A percentile compares a stretch with the other conserved stretches of the same genome.
Conservation (phyloP, 2,888 invertebrate genomes). For the Chloroclystis v-ata region DNA sequence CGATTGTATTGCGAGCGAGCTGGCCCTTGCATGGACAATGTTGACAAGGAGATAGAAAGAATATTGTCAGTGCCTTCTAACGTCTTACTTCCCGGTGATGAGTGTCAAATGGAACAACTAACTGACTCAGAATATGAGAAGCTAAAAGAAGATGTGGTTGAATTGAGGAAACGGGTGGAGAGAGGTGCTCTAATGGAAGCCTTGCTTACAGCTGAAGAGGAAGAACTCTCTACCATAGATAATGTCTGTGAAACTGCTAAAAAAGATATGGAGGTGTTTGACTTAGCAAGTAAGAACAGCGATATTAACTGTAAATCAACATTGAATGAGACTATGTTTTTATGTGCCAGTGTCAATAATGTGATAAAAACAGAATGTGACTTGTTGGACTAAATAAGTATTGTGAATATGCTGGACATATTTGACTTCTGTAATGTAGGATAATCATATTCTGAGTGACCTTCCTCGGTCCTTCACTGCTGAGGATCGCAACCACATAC, state of each 20-base stretch:
- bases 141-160: conserved; percentile 56
- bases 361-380: conserved; percentile 35
- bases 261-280: conserved; percentile 62
- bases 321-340: conserved; percentile 48
- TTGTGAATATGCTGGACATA: not conserved
- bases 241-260: conserved; percentile 61
- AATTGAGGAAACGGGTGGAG: conserved; percentile 54
- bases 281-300: conserved; percentile 48
- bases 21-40: conserved; percentile 50
- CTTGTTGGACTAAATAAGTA: conserved; percentile 16
- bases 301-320: conserved; percentile 44
- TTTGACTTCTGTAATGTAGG: too few species aligned
- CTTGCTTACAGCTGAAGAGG: conserved; percentile 56
- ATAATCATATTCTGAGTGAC: too few species aligned
- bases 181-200: conserved; percentile 64
- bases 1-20: conserved; percentile 60
- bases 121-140: conserved; percentile 56
- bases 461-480: too few species aligned
- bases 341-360: conserved; percentile 55
- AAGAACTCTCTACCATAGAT: conserved; percentile 56
- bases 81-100: conserved; percentile 61
- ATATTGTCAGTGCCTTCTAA: conserved; percentile 59
- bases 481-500: too few species aligned
- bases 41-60: conserved; percentile 62
- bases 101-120: conserved; percentile 54